These are phyloP conservation scores for Zygogramma bicolorata DNA, from an alignment of 2,888 invertebrate genomes.

Conservation along the genomic window DNA sequence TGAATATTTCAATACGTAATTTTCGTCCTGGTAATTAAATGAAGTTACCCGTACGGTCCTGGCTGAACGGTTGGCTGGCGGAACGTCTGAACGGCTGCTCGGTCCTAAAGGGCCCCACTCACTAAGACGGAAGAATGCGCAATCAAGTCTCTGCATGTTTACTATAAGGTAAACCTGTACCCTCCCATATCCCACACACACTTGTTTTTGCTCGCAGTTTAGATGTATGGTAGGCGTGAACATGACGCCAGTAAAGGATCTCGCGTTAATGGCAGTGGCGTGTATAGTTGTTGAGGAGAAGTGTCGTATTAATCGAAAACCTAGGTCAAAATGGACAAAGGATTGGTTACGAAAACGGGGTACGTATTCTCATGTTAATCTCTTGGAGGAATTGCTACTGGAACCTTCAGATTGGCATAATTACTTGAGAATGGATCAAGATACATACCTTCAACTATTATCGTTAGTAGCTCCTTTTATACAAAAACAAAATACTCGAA, in stretches of 20 bases:
- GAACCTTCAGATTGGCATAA: conserved; percentile 2
- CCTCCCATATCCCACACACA: background rate
- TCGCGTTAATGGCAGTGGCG: conserved; percentile 6
- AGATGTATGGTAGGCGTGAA: too few species aligned
- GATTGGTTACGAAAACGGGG: too few species aligned
- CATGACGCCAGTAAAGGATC: too few species aligned
- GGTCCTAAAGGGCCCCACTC: background rate
- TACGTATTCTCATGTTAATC: background rate
- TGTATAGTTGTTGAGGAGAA: too few species aligned
- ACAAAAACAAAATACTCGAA: background rate
- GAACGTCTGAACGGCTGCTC: too few species aligned
- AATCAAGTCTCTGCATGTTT: background rate
- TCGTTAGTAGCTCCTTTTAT: background rate
- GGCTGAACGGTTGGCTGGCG: too few species aligned
- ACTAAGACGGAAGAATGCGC: background rate
- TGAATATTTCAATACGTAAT: too few species aligned
- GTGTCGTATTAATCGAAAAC: background rate
- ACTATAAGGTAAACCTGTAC: background rate
- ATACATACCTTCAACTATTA: background rate
- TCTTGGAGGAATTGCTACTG: background rate
- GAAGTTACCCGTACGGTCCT: too few species aligned
- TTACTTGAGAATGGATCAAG: conserved; percentile 8
- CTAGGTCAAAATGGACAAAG: conserved; percentile 9
- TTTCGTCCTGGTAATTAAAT: too few species aligned
- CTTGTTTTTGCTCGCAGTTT: background rate